Percentiles rank a stretch among this genome's conserved stretches.
phyloP scores from a whole-genome alignment of 2,797 vertebrate species.

The Potorous gilbertii region DNA sequence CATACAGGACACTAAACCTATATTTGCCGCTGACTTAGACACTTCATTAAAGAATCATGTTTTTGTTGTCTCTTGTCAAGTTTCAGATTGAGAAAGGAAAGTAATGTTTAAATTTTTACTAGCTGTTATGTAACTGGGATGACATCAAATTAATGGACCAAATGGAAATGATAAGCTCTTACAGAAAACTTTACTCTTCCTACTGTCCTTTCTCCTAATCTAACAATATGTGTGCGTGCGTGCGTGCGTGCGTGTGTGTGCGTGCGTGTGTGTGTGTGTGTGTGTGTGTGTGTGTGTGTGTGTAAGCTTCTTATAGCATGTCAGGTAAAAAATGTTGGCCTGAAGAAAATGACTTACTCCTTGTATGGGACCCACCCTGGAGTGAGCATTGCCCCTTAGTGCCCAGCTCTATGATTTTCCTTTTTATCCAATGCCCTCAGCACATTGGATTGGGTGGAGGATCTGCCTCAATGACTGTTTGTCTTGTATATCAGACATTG shows the following conservation, averaged over 20 bases:
- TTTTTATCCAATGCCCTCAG: background rate
- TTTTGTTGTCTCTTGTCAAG: conserved; percentile 60
- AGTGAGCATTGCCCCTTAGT: background rate
- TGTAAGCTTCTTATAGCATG: background rate
- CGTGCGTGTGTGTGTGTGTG: background rate
- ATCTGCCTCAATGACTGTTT: background rate
- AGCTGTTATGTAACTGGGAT: conserved; percentile 5
- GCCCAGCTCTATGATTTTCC: background rate
- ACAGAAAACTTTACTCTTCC: background rate
- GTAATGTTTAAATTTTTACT: conserved; percentile 63
- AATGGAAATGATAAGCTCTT: conserved; percentile 5
- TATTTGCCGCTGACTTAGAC: conserved; percentile 54
- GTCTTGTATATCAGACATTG: background rate
- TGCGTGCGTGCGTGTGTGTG: too few relatives aligned
- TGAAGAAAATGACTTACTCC: background rate
- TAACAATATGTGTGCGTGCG: background rate
- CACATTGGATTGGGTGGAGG: background rate
- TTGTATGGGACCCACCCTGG: background rate
- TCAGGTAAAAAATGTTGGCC: background rate
- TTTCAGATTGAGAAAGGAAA: conserved; percentile 64
- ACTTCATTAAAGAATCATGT: conserved; percentile 64
- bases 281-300: too few relatives aligned
- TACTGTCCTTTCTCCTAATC: background rate
- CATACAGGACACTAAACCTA: conserved; percentile 10
- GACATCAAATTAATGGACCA: background rate